Evolutionary conservation across 2,797 vertebrate genomes (phyloP), one percentile per base, ranked within the genome.

Genomic region (Oreochromis grahami): DNA sequence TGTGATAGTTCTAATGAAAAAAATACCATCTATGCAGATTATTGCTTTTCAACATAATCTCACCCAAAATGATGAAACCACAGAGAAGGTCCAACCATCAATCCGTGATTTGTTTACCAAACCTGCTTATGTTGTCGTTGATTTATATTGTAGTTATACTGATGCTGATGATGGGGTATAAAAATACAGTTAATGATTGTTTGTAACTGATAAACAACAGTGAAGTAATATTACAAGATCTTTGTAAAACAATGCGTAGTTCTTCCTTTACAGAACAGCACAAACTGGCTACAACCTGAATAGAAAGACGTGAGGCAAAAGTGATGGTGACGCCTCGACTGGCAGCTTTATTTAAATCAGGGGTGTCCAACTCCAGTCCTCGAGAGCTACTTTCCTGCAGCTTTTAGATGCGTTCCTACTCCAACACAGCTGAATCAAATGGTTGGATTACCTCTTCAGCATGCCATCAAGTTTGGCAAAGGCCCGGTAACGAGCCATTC

Each of bases 21-120:
- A 4, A 34, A 10, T 1, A 11, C 29, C 55, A 17, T 56, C 1
- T 5, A 56, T 38, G 0, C n/a, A 68, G 41, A 5, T 10, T 21
- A 7, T 21, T 63, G 12, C 2, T 14, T 68, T 41, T 41, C 63
- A 68, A 24, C n/a, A 14, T 68, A 68, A 2, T 68, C 36, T 68
- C 5, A 68, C 13, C n/a, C n/a, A 68, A 14, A 5, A 41, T 41
- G 5, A 21, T 68, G 12, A 41, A 68, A 43, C 11, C 19, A 63
- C 2, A 13, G 17, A 63, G 11, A n/a, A 38, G 60, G 34, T 36
- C 19, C 60, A 36, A 60, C 32, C 58, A 38, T 4, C 11, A 8
- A 65, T 38, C 34, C 0, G 1, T 65, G 60, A 65, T 65, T 15
- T 21, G 60, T 65, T 34, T 1, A 41, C 1, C 0, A 65, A 65